Conservation (phyloP, 2,797 vertebrate species). For the Rhynchotus rufescens region DNA sequence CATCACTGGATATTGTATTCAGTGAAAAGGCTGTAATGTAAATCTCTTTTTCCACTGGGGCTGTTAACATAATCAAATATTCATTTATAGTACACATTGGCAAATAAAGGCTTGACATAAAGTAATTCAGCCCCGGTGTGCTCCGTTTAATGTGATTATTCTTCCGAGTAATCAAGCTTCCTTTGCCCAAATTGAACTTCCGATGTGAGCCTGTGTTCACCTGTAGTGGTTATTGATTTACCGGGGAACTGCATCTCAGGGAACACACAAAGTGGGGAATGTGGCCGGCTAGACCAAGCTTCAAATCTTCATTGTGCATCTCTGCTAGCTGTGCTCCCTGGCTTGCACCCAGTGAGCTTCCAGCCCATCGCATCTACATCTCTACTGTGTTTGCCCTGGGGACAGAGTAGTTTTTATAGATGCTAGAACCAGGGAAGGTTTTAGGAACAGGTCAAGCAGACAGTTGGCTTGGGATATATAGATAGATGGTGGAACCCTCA, state of each 20-base stretch:
- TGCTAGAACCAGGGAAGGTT: not conserved
- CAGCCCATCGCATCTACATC: not conserved
- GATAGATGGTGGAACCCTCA: not conserved
- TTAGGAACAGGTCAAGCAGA: not conserved
- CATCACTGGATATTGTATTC: not conserved
- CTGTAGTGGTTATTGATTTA: not conserved
- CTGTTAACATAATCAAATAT: not conserved
- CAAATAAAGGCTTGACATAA: not conserved
- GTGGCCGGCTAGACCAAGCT: not conserved
- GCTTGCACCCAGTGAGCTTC: not conserved
- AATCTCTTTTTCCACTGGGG: not conserved
- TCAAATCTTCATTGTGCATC: not conserved
- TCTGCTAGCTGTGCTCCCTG: not conserved
- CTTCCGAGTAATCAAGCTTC: not conserved
- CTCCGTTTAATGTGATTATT: not conserved
- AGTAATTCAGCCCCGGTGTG: not conserved
- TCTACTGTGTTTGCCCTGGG: not conserved
- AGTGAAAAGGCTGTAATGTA: not conserved
- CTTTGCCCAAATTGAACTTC: not conserved
- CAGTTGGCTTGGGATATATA: not conserved
- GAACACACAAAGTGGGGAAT: not conserved
- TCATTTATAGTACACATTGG: not conserved
- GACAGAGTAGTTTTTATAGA: not conserved
- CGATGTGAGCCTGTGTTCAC: not conserved
- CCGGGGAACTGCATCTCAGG: not conserved